A percentile compares a stretch with the other conserved stretches of the same genome.
Evolutionary conservation across 2,113 vertebrate species (phyloP).

Genomic region (Canis aureus): DNA sequence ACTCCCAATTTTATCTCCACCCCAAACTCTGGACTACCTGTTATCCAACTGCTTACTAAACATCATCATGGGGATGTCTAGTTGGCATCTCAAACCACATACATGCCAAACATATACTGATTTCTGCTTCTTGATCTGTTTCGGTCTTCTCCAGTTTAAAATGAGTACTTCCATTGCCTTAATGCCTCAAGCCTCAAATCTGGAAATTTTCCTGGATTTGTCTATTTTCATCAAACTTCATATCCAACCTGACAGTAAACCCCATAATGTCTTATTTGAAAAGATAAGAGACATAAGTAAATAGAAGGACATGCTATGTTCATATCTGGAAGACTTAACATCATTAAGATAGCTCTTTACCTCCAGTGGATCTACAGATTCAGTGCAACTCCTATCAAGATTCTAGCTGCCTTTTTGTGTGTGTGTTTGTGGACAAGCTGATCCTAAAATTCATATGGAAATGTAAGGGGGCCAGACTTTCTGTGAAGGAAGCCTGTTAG

Average conservation of each 20-base stretch:
- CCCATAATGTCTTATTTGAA: not conserved
- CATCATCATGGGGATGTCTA: not conserved
- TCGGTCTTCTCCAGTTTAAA: not conserved
- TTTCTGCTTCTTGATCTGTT: not conserved
- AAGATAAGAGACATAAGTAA: not conserved
- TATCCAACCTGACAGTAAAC: not conserved
- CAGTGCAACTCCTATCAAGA: not conserved
- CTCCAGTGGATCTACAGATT: not conserved
- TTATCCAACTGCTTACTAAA: not conserved
- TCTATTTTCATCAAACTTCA: not conserved
- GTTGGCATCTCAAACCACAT: not conserved
- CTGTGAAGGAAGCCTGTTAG: not conserved
- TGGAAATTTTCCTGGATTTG: not conserved
- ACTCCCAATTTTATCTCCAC: not conserved
- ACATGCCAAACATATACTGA: not conserved
- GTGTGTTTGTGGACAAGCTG: not conserved
- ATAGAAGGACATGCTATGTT: not conserved
- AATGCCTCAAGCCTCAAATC: not conserved
- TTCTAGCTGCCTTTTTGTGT: not conserved
- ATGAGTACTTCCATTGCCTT: not conserved
- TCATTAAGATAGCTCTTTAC: not conserved
- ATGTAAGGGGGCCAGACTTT: not conserved
- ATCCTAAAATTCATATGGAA: slow-evolving; percentile 31
- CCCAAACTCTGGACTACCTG: not conserved
- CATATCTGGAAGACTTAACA: not conserved